Percentiles rank a stretch among this genome's conserved stretches.
Evolutionary conservation across 2,888 invertebrate genomes (phyloP).

Genomic region (Stenoptilia bipunctidactyla): DNA sequence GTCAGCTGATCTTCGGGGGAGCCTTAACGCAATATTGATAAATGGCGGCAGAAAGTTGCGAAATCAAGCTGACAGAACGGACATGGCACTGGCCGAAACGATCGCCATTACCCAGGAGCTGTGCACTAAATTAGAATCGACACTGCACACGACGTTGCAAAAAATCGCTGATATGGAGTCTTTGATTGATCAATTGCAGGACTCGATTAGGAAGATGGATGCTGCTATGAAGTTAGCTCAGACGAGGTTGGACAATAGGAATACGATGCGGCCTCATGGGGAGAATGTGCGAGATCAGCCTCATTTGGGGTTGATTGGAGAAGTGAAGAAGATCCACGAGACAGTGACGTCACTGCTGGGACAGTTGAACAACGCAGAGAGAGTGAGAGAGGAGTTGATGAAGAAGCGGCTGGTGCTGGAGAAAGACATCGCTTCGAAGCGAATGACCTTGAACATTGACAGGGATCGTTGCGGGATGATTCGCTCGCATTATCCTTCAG

Average conservation of each 20-base stretch:
- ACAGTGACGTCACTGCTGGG: constrained; percentile 75
- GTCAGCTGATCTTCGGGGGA: constrained; percentile 78
- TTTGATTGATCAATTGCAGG: constrained; percentile 77
- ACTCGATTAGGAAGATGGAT: constrained; percentile 81
- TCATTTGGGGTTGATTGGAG: constrained; percentile 82
- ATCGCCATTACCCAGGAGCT: constrained; percentile 84
- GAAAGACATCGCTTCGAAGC: constrained; percentile 77
- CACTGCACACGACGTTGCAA: constrained; percentile 76
- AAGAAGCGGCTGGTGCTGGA: constrained; percentile 73
- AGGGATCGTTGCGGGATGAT: constrained; percentile 75
- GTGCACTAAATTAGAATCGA: constrained; percentile 77
- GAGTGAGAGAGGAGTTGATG: constrained; percentile 56
- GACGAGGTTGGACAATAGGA: constrained; percentile 84
- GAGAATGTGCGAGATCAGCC: constrained; percentile 88
- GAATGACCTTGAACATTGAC: constrained; percentile 78
- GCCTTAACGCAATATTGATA: constrained; percentile 79
- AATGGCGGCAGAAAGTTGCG: constrained; percentile 86
- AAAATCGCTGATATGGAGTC: constrained; percentile 83
- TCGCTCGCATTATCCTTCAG: constrained; percentile 79
- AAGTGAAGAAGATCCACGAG: constrained; percentile 79
- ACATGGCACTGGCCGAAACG: constrained; percentile 80
- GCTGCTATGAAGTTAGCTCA: constrained; percentile 89
- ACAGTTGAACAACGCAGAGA: constrained; percentile 77
- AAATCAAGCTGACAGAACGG: constrained; percentile 85
- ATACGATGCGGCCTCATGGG: constrained; percentile 79